phyloP scores from a whole-genome alignment of 2,797 vertebrate genomes.

The Melanotaenia pygmaea region DNA sequence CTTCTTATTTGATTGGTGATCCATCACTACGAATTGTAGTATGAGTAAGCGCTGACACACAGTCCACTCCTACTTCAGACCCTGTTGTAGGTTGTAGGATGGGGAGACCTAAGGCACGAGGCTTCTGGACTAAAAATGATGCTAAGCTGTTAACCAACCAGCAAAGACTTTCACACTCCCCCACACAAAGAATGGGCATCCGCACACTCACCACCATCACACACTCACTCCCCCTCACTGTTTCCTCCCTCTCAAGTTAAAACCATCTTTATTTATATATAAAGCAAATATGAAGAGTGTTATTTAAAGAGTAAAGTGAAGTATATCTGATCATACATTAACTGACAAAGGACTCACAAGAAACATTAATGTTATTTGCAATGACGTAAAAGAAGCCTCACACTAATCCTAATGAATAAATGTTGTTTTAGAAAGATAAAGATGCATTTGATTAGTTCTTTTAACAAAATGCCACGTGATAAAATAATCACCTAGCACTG shows the following conservation, averaged over 20 bases:
- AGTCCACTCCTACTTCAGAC: conserved; percentile 51
- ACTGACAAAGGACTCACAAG: background rate
- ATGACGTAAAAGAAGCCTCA: background rate
- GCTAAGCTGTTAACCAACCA: conserved; percentile 41
- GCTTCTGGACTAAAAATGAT: conserved; percentile 58
- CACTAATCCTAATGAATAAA: background rate
- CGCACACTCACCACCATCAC: conserved; percentile 2
- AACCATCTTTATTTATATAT: conserved; percentile 35
- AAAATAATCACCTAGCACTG: background rate
- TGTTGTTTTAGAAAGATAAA: background rate
- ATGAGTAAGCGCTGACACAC: conserved; percentile 67
- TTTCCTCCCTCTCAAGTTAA: conserved; percentile 25
- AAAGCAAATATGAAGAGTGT: background rate
- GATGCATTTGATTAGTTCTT: background rate
- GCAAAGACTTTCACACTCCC: conserved; percentile 43
- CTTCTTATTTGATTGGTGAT: conserved; percentile 39
- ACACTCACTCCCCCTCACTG: conserved; percentile 33
- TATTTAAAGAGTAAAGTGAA: background rate
- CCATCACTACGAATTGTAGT: conserved; percentile 43
- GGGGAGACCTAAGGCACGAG: conserved; percentile 51
- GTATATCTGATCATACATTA: background rate
- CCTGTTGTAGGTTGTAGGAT: conserved; percentile 44
- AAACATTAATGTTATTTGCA: background rate
- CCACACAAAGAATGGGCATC: conserved; percentile 36
- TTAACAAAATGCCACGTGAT: background rate